Evolutionary conservation across 1,140 invertebrate species (phyloP), one percentile per base, ranked within the genome.

Genomic region (Pantala flavescens): DNA sequence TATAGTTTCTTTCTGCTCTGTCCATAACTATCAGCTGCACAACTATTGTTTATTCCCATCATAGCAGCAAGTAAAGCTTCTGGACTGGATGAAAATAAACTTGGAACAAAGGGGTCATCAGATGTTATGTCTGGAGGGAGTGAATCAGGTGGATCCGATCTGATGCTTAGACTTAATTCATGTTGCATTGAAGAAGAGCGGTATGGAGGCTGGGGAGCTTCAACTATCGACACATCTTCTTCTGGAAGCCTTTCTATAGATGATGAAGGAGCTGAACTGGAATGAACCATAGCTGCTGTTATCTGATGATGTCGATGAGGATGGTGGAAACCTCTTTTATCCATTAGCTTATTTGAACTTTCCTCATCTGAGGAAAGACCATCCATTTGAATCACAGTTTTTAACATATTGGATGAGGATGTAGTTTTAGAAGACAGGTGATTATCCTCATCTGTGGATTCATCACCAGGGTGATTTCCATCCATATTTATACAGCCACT

Each of bases 151-250:
- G 28, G 71, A 5, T 72, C 36, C 23, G 71, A 23, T 19, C 71
- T 72, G 16, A 24, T 72, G 16, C 23, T 72, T 3, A 63, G 14
- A 5, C 16, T 5, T 72, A 72, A 9, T 10, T 24, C 36, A 24
- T 19, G 16, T 24, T n/a, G 16, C 23, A 19, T 3, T 24, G 23
- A 19, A 5, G 23, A 3, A 3, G 23, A 72, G n/a, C 16, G 19
- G 10, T 14, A 14, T 23, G 16, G 28, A 24, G 23, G 71, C 23
- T 90, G 91, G 43, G 89, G 84, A 12, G 91, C 93, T 82, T 94
- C 92, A 1, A 93, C 88, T 63, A 94, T 92, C 7, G 91, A 89
- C 24, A 93, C 91, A 81, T 93, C 90, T 80, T 93, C 92, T 78
- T 92, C 90, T 11, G 92, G 92, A 70, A 93, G 83, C 76, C 88